phyloP scores from a whole-genome alignment of 2,797 vertebrate genomes.

The Chaunax sp. region DNA sequence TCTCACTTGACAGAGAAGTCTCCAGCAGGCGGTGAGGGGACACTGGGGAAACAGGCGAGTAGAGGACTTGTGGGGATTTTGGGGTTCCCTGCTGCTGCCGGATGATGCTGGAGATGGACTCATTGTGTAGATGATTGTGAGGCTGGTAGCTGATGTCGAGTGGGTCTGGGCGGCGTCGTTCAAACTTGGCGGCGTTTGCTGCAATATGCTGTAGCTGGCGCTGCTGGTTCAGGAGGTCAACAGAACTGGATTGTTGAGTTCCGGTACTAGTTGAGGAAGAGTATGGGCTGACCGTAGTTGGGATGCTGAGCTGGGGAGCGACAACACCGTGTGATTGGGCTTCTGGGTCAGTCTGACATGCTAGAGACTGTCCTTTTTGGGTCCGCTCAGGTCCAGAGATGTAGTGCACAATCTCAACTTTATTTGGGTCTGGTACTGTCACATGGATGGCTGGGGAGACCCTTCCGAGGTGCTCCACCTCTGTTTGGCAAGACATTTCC shows the following conservation, averaged over 20 bases:
- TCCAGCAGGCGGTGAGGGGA: conserved; percentile 95
- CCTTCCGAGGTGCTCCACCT: conserved; percentile 90
- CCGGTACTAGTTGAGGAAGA: conserved; percentile 80
- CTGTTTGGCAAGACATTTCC: conserved; percentile 97
- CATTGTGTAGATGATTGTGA: conserved; percentile 90
- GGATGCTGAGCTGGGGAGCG: conserved; percentile 91
- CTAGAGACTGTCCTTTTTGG: conserved; percentile 93
- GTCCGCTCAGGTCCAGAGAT: conserved; percentile 98
- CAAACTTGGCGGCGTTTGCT: conserved; percentile 89
- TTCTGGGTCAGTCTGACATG: conserved; percentile 96
- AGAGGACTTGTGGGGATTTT: conserved; percentile 97
- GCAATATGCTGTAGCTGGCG: conserved; percentile 82
- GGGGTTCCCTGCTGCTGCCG: conserved; percentile 88
- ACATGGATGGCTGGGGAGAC: conserved; percentile 96
- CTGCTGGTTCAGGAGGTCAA: conserved; percentile 83
- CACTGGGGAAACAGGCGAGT: conserved; percentile 96
- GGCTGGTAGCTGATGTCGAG: conserved; percentile 96
- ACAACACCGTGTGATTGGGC: conserved; percentile 90
- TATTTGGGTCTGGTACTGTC: conserved; percentile 91
- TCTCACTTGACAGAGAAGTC: conserved; percentile 93
- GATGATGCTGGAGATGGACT: conserved; percentile 93
- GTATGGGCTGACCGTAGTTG: conserved; percentile 92
- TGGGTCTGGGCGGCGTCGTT: conserved; percentile 94
- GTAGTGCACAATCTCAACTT: conserved; percentile 96
- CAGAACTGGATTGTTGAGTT: conserved; percentile 88